Conservation (phyloP, 2,797 vertebrate genomes). For the Chelonia mydas region DNA sequence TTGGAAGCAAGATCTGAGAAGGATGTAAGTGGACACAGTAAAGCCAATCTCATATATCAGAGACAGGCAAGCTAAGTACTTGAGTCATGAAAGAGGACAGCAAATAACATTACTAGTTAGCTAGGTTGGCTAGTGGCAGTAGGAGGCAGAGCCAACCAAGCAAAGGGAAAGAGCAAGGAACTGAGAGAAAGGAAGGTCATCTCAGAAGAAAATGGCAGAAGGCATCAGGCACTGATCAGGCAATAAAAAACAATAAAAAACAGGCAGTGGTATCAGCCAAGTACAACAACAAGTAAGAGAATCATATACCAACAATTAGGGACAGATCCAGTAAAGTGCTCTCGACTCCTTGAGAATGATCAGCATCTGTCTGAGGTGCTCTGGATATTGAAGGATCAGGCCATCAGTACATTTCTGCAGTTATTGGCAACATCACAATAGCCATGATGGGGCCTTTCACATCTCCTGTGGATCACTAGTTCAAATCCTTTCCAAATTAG, state of each 20-base stretch:
- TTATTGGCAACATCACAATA: no score
- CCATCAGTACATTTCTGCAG: no score
- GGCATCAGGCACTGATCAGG: neutral
- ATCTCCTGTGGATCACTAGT: no score
- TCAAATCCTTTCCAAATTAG: no score
- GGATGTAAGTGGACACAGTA: neutral
- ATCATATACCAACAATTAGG: neutral
- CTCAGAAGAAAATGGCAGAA: neutral
- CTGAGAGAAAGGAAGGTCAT: neutral
- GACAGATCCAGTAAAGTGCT: no score
- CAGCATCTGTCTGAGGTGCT: no score
- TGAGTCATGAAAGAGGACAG: neutral
- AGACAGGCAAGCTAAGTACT: neutral
- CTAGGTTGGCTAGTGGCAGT: neutral
- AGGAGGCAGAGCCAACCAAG: neutral
- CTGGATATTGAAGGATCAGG: no score
- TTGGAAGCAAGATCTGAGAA: neutral
- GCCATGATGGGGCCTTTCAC: no score
- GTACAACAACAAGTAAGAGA: neutral
- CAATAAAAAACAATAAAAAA: neutral
- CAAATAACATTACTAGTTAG: neutral
- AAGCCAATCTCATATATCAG: neutral
- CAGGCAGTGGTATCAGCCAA: neutral
- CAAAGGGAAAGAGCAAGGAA: neutral
- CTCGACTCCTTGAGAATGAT: no score